A percentile compares a stretch with the other conserved stretches of the same genome.
Conservation (phyloP, 2,888 invertebrate species). For the Steinernema hermaphroditum region DNA sequence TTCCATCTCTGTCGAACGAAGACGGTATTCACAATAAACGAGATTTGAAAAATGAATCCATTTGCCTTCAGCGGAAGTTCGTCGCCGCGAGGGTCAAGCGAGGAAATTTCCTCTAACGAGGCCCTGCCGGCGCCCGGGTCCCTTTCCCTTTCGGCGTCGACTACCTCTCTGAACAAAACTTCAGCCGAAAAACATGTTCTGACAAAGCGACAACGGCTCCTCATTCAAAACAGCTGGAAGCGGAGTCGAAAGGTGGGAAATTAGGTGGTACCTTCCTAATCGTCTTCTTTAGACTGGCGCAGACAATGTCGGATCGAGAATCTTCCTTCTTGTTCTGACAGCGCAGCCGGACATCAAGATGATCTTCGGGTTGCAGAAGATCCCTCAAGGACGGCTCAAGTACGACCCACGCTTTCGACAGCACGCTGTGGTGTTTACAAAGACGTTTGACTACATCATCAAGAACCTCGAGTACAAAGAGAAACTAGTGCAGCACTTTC, state of each 20-base stretch:
- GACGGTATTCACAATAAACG: neutral
- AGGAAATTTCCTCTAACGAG: neutral
- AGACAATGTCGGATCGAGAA: slow-evolving; percentile 61
- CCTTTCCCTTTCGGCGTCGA: neutral
- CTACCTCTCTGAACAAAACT: neutral
- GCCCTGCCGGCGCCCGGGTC: neutral
- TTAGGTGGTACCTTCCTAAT: slow-evolving; percentile 15
- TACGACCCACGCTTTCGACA: slow-evolving; percentile 55
- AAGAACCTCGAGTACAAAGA: slow-evolving; percentile 61
- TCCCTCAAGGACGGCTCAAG: slow-evolving; percentile 59
- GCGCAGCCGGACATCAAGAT: slow-evolving; percentile 62
- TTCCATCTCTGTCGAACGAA: neutral
- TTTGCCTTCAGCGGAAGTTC: neutral
- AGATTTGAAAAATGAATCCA: neutral
- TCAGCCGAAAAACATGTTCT: slow-evolving; percentile 37
- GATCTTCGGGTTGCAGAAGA: slow-evolving; percentile 61
- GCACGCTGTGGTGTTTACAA: slow-evolving; percentile 54
- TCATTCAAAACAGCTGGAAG: slow-evolving; percentile 61
- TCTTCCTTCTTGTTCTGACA: slow-evolving; percentile 61
- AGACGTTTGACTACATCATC: slow-evolving; percentile 60
- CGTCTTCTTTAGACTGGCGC: slow-evolving; percentile 53
- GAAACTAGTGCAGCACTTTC: slow-evolving; percentile 60
- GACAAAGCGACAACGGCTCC: slow-evolving; percentile 52
- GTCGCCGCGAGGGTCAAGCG: neutral
- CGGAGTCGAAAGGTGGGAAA: slow-evolving; percentile 54